phyloP scores from a whole-genome alignment of 2,888 invertebrate genomes.

The Acrocera orbiculus region DNA sequence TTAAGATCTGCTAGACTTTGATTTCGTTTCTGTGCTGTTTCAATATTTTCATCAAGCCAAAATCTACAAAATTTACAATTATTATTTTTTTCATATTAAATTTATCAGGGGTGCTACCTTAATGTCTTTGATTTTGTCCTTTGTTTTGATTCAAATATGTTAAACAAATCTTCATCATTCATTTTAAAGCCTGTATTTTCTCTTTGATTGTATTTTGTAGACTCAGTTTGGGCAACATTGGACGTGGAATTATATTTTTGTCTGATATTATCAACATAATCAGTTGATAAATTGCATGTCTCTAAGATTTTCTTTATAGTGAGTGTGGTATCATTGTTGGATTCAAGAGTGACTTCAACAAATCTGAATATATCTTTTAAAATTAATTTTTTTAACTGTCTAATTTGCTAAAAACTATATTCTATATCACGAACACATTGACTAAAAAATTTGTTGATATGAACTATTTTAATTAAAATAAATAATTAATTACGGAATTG shows the following conservation, averaged over 20 bases:
- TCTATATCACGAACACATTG: too few relatives aligned
- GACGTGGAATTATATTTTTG: too few relatives aligned
- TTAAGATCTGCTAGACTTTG: conserved; percentile 46
- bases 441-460: too few relatives aligned
- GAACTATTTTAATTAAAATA: too few relatives aligned
- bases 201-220: conserved; percentile 4
- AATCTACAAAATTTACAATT: too few relatives aligned
- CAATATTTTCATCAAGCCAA: conserved; percentile 58
- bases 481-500: too few relatives aligned
- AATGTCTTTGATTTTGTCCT: conserved; percentile 10
- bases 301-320: conserved; percentile 54
- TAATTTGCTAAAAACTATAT: too few relatives aligned
- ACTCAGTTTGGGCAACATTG: conserved; percentile 43
- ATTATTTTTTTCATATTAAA: too few relatives aligned
- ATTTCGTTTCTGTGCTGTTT: conserved; percentile 46
- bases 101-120: conserved; percentile 9
- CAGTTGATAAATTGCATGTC: conserved; percentile 71
- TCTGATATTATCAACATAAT: conserved; percentile 70
- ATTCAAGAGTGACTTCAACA: conserved; percentile 54
- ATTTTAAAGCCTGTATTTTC: conserved; percentile 5
- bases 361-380: conserved; percentile 48
- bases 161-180: conserved; percentile 13
- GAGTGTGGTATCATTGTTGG: conserved; percentile 49
- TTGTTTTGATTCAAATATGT: conserved; percentile 11
- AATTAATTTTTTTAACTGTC: too few relatives aligned